Percentiles rank a stretch among this genome's conserved stretches.
Conservation (phyloP, 2,113 vertebrate species). For the Henicopernis longicauda region DNA sequence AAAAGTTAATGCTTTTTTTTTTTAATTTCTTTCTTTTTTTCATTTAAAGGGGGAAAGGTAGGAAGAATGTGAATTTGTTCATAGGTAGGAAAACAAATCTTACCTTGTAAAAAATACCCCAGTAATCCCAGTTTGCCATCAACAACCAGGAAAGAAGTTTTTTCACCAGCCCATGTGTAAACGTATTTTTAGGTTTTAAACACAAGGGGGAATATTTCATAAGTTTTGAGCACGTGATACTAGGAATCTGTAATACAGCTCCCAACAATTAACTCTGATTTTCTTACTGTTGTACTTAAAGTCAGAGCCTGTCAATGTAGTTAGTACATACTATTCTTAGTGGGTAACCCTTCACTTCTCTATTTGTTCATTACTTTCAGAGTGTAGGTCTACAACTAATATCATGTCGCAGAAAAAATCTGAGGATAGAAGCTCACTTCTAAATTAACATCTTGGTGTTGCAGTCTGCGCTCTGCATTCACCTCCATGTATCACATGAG, state of each 20-base stretch:
- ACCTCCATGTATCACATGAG: background rate
- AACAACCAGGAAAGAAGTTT: background rate
- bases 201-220: fast-evolving
- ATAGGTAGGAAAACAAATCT: background rate
- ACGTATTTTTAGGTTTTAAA: background rate
- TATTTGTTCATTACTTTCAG: background rate
- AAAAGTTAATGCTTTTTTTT: fast-evolving
- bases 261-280: background rate
- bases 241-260: background rate
- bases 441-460: background rate
- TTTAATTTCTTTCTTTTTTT: background rate
- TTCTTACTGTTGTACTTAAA: background rate
- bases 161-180: background rate
- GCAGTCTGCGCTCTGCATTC: background rate
- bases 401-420: background rate
- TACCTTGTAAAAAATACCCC: background rate
- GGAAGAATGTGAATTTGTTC: background rate
- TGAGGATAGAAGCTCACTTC: background rate
- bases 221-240: background rate
- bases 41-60: background rate
- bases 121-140: background rate
- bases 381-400: background rate
- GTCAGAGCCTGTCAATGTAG: background rate
- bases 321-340: background rate
- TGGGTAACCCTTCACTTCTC: background rate